Base-by-base conservation (phyloP, 2,113 vertebrate species). In the Podiceps cristatus region DNA sequence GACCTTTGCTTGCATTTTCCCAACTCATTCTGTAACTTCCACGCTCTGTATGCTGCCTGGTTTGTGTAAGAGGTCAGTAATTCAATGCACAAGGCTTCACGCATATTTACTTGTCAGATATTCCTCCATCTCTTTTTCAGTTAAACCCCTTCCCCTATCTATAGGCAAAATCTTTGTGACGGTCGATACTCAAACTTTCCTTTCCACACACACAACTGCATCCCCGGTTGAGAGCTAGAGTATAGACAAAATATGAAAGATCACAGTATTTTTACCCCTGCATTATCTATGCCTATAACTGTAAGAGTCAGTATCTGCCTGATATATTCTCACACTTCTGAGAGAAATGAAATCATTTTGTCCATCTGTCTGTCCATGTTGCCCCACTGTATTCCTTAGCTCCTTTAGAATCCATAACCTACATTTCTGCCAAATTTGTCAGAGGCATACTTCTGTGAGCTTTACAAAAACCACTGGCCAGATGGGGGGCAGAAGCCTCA, bases 11-110 rank as follows among this genome's bases (percentile, higher is more conserved):
- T 42, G 52, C 60, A n/a, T 86, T 86, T 56, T 60, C 86, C 95
- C 91, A 79, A 73, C 73, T 88, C 67, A 53, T 94, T 82, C 94
- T 94, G 94, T 92, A 89, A 87, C 76, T 86, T 91, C 56, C 35
- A 72, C 73, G 96, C 88, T 71, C 62, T 35, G 62, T 2, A 2
- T 9, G 33, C 73, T 64, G 79, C 62, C 78, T 63, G 44, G 47
- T 42, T 60, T 72, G 60, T 28, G 86, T 40, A 75, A 1, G 2
- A 78, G 76, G 68, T 93, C 16, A 67, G 86, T 31, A 83, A 90
- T 16, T 64, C 18, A 49, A 29, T 1, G 17, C 62, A 87, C 42
- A 50, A 79, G 58, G 91, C 86, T 89, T 87, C 64, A 47, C 27
- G 13, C 11, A 0, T 73, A 49, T 66, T 86, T 66, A 28, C 64